Base-by-base conservation (phyloP, 2,113 vertebrate species). In the Heteronetta atricapilla region DNA sequence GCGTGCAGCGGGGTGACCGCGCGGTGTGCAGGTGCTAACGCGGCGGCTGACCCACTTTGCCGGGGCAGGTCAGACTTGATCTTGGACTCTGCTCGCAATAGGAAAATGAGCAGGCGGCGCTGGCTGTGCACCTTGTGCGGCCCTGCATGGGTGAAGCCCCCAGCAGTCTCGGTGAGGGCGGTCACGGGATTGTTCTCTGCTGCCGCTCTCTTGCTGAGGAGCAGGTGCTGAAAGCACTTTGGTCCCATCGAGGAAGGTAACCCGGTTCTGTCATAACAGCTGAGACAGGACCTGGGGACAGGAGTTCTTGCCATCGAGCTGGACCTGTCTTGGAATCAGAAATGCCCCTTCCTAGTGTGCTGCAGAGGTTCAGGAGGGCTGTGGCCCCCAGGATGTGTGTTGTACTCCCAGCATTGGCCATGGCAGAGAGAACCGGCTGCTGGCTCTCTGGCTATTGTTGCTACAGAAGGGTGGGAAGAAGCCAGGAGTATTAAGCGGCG, bases 361-460 rank as follows among this genome's bases (percentile, higher is more conserved):
- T 56, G 31, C 15, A 26, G 58, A 28, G 62, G 9, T 2, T 1
- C 0, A 0, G 53, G 36, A 31, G 44, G 12, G 28, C 52, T 50
- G n/a, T 17, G 34, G 0, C 12, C 9, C 53, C 1, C 2, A 13
- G 40, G 19, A 5, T n/a, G n/a, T 25, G 11, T 23, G 1, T 0
- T 0, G 22, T 9, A 10, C 7, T 50, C 11, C 31, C 4, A 10
- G 58, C 3, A 1, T 19, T 7, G 18, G n/a, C n/a, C 15, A 5
- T 0, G 3, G 10, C 1, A 1, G 56, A n/a, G 36, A 34, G 15
- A 68, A 8, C 3, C 33, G 60, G 33, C 29, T 52, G 46, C 34
- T 74, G 40, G 31, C 6, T 9, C 25, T 6, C 19, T 33, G 56
- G 17, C 5, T 75, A n/a, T 29, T 19, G 46, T 64, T 31, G 55